These are phyloP conservation scores for Rotaria sp. DNA, from an alignment of 2,888 invertebrate genomes.

Conservation along the genomic window DNA sequence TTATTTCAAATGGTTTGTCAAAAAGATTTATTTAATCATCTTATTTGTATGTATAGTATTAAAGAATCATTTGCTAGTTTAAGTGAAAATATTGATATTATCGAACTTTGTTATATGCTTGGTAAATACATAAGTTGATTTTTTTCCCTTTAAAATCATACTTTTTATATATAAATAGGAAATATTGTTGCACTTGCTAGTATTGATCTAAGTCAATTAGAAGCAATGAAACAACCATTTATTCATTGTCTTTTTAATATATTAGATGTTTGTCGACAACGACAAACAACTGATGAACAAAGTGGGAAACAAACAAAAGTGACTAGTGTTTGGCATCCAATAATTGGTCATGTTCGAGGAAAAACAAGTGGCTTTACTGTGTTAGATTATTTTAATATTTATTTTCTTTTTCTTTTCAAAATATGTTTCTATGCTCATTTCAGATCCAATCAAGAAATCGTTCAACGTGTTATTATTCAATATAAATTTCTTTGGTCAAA, in stretches of 20 bases:
- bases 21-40: slow-evolving; percentile 26
- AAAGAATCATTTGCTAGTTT: background rate
- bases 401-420: too few species aligned
- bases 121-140: background rate
- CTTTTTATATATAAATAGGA: background rate
- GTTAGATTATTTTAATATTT: background rate
- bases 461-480: slow-evolving; percentile 33
- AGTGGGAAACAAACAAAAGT: background rate
- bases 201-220: background rate
- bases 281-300: background rate
- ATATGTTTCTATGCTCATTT: background rate
- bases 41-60: slow-evolving; percentile 15
- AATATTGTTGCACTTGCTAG: background rate
- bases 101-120: background rate
- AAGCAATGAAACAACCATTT: slow-evolving; percentile 25
- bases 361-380: slow-evolving; percentile 26
- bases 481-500: slow-evolving; percentile 39
- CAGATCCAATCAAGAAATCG: slow-evolving; percentile 30
- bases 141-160: background rate
- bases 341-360: slow-evolving; percentile 34
- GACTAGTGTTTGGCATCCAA: slow-evolving; percentile 36
- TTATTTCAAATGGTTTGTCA: background rate
- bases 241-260: slow-evolving; percentile 8
- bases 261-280: slow-evolving; percentile 2
- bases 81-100: background rate